A percentile compares a stretch with the other conserved stretches of the same genome.
Evolutionary conservation across 2,888 invertebrate genomes (phyloP).

Genomic region (Girardia tigrina): DNA sequence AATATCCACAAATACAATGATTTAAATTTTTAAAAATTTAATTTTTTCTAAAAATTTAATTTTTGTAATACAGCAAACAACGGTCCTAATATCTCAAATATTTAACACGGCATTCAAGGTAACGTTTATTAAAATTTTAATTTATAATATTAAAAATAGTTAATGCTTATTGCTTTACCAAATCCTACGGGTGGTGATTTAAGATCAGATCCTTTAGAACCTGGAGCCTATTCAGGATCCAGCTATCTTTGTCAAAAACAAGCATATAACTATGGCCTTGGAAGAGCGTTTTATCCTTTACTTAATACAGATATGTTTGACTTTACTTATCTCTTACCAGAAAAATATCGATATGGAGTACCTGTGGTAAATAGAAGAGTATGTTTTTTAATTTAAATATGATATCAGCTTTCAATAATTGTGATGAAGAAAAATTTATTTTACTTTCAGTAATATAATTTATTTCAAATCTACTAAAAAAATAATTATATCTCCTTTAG

Average conservation of each 20-base stretch:
- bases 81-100: neutral
- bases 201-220: neutral
- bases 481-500: no score
- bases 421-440: no score
- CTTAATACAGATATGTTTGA: conserved; percentile 3
- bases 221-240: neutral
- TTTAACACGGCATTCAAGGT: neutral
- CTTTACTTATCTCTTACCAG: conserved; percentile 13
- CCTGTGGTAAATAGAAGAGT: neutral
- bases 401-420: no score
- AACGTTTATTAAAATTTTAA: neutral
- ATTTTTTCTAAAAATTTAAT: no score
- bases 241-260: conserved; percentile 20
- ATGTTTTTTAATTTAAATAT: neutral
- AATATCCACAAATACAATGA: neutral
- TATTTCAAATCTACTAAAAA: no score
- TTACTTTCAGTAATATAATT: no score
- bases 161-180: conserved; percentile 2
- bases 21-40: no score
- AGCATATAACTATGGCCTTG: conserved; percentile 10
- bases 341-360: conserved; percentile 4
- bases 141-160: neutral
- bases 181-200: neutral
- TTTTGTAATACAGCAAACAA: neutral
- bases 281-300: conserved; percentile 6